These are phyloP conservation scores for Catotricha subobsoleta DNA, from an alignment of 2,888 invertebrate species.

Conservation along the genomic window DNA sequence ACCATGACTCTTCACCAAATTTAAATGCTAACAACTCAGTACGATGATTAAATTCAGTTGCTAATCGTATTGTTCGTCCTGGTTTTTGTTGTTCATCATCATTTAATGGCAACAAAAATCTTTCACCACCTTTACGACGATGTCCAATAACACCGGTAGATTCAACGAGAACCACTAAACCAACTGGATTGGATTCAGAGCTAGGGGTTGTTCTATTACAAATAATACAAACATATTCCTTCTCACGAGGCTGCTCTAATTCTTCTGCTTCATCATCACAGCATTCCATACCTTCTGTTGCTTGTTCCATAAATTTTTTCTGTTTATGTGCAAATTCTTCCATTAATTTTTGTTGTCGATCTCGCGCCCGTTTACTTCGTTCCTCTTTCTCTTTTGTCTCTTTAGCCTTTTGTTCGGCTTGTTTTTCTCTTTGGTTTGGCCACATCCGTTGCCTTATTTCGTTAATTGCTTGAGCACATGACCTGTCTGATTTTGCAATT, in stretches of 20 bases:
- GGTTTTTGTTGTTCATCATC: slow-evolving; percentile 42
- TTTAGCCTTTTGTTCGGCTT: slow-evolving; percentile 51
- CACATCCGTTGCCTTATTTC: slow-evolving; percentile 55
- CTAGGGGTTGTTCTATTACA: slow-evolving; percentile 82
- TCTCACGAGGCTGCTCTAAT: slow-evolving; percentile 36
- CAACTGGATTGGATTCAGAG: slow-evolving; percentile 67
- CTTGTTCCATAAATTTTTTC: slow-evolving; percentile 74
- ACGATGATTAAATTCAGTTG: slow-evolving; percentile 56
- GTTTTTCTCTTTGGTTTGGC: slow-evolving; percentile 65
- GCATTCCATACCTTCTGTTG: slow-evolving; percentile 39
- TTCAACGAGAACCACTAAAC: slow-evolving; percentile 68
- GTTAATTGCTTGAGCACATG: slow-evolving; percentile 49
- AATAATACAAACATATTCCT: slow-evolving; percentile 87
- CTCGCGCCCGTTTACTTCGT: slow-evolving; percentile 64
- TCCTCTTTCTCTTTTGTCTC: slow-evolving; percentile 57
- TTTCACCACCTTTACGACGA: slow-evolving; percentile 32
- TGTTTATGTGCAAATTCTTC: slow-evolving; percentile 83
- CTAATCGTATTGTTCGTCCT: slow-evolving; percentile 44
- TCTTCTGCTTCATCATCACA: slow-evolving; percentile 39
- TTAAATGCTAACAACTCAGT: slow-evolving; percentile 57
- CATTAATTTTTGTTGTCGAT: slow-evolving; percentile 82
- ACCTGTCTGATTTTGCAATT: slow-evolving; percentile 46
- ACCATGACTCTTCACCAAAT: slow-evolving; percentile 67
- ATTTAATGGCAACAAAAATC: slow-evolving; percentile 38
- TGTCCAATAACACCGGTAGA: slow-evolving; percentile 79